Conservation (phyloP, 23 tunicate genomes). For the Ascidia mentula region DNA sequence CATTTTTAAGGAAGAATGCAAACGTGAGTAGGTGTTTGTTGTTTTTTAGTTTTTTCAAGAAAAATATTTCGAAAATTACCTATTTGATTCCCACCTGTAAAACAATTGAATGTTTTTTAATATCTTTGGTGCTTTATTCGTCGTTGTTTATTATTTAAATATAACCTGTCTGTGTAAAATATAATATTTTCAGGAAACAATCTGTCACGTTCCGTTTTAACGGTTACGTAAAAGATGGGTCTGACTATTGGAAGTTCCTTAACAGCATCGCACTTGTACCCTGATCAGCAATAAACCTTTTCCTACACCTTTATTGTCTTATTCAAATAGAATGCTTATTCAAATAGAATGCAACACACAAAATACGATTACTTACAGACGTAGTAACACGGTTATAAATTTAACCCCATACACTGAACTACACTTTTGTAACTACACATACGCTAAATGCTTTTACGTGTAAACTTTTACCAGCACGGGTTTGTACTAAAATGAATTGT, state of each 20-base stretch:
- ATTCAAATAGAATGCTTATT: too few relatives aligned
- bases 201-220: slow-evolving; percentile 7
- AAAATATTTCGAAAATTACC: too few relatives aligned
- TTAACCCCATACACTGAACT: neutral
- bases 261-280: neutral
- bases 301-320: slow-evolving; percentile 5
- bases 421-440: neutral
- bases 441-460: neutral
- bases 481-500: neutral
- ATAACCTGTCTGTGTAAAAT: too few relatives aligned
- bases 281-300: slow-evolving; percentile 1
- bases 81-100: too few relatives aligned
- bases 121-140: too few relatives aligned
- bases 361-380: slow-evolving; percentile 8
- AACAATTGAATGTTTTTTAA: too few relatives aligned
- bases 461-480: slow-evolving; percentile 6
- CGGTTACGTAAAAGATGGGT: neutral
- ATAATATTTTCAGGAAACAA: too few relatives aligned
- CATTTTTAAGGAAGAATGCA: too few relatives aligned
- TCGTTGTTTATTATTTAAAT: too few relatives aligned
- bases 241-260: slow-evolving; percentile 6
- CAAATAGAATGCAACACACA: slow-evolving; percentile 2
- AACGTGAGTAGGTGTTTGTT: too few relatives aligned
- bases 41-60: too few relatives aligned
- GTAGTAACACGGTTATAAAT: neutral